Conservation (phyloP, 1,140 invertebrate species). For the Lordiphosa collinella region DNA sequence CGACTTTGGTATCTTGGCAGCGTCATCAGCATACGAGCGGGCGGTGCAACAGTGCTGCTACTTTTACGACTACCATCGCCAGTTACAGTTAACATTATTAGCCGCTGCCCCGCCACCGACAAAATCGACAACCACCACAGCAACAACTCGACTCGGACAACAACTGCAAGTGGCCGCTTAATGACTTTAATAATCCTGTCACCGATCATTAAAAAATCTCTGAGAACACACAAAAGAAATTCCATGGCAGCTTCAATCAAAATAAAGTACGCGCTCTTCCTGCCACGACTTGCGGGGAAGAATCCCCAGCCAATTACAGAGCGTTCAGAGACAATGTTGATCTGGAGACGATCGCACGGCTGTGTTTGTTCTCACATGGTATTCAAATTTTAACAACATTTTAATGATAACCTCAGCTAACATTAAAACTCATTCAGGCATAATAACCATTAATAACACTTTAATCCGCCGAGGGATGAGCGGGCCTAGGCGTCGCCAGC, state of each 20-base stretch:
- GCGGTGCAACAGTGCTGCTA: slow-evolving; percentile 16
- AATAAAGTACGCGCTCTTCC: slow-evolving; percentile 75
- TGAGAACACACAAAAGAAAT: slow-evolving; percentile 74
- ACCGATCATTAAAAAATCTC: slow-evolving; percentile 77
- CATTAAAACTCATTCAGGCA: slow-evolving; percentile 77
- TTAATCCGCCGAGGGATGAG: slow-evolving; percentile 53
- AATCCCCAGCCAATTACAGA: too few relatives aligned
- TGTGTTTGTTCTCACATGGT: slow-evolving; percentile 63
- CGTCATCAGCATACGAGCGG: slow-evolving; percentile 39
- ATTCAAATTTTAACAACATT: slow-evolving; percentile 79
- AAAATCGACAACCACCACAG: slow-evolving; percentile 17
- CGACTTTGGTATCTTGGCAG: slow-evolving; percentile 13
- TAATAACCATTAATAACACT: slow-evolving; percentile 79
- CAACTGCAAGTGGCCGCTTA: slow-evolving; percentile 50
- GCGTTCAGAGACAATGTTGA: slow-evolving; percentile 29
- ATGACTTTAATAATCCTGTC: slow-evolving; percentile 78
- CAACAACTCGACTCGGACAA: slow-evolving; percentile 12
- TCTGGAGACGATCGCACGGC: slow-evolving; percentile 21
- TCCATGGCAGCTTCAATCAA: slow-evolving; percentile 77
- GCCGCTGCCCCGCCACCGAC: slow-evolving; percentile 25
- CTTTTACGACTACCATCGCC: slow-evolving; percentile 57
- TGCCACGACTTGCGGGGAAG: slow-evolving; percentile 24
- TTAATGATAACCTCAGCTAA: slow-evolving; percentile 76
- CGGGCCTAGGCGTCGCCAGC: slow-evolving; percentile 8
- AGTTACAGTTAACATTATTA: slow-evolving; percentile 74